Base-by-base conservation (phyloP, 2,888 invertebrate genomes). In the Ormia ochracea region DNA sequence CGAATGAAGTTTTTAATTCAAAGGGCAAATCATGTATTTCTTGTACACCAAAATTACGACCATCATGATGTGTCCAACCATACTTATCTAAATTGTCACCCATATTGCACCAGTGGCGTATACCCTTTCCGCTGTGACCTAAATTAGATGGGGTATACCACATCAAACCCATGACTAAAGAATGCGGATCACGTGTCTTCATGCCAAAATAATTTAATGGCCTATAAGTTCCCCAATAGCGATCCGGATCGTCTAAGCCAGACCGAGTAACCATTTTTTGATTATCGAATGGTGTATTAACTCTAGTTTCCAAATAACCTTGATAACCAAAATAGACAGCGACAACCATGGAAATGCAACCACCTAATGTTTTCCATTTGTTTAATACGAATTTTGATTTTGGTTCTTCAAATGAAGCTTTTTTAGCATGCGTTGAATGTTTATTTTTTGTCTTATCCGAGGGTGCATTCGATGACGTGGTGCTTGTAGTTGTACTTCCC, bases 1-100 rank as follows among this genome's bases (percentile, higher is more conserved):
- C 93, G 89, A 98, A 98, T 0, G 96, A 95, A 0, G 98, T 98
- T 75, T 92, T 93, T 6, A 98, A 89, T 14, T 92, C 91, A 84
- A 95, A 94, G 0, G 94, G 93, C 0, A 93, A 92, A 86, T 99
- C 99, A 1, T 93, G 90, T 68, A 99, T 95, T 84, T 95, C 93
- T 88, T 99, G 99, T 36, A 95, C 91, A 0, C 99, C 99, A 90
- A 99, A 99, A 6, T 93, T 93, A 38, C 93, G 91, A 0, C 98
- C 98, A 87, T 99, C 98, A 87, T 99, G 99, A 82, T 96, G 93
- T 4, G 93, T 89, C 99, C 99, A 99, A 0, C 96, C 96, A 87
- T 97, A 95, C 45, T 93, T 92, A 4, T 94, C 92, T 45, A 98
- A 89, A 83, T 93, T 92, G 86, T 98, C 98, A 28, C 93, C 93